Conservation (phyloP, 2,113 vertebrate species). For the Xiphophorus couchianus region DNA sequence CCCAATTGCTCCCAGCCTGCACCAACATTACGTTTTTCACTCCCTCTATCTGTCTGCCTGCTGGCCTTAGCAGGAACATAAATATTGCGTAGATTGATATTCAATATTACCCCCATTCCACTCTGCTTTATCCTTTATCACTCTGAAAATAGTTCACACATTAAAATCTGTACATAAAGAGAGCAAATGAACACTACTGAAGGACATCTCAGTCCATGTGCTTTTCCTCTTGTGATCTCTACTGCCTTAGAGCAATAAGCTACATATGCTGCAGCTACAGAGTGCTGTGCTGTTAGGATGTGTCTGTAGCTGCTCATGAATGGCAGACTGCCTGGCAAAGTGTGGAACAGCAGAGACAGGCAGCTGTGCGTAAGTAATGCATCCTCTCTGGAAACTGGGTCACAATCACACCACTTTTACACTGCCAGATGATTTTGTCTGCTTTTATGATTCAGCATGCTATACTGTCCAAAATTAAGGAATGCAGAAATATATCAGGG, state of each 20-base stretch:
- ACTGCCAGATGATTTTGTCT: slow-evolving; percentile 51
- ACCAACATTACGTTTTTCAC: background rate
- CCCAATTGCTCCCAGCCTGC: slow-evolving; percentile 6
- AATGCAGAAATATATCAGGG: background rate
- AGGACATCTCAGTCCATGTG: slow-evolving; percentile 9
- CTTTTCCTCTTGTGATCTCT: slow-evolving; percentile 13
- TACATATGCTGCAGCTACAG: slow-evolving; percentile 58
- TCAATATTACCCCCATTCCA: slow-evolving; percentile 1
- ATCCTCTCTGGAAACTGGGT: slow-evolving; percentile 69
- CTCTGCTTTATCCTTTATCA: slow-evolving; percentile 8
- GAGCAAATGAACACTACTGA: slow-evolving; percentile 12
- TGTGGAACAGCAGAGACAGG: slow-evolving; percentile 51
- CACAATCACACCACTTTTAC: slow-evolving; percentile 64
- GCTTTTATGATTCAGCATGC: slow-evolving; percentile 41
- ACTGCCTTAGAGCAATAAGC: slow-evolving; percentile 51
- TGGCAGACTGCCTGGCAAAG: slow-evolving; percentile 50
- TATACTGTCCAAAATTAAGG: slow-evolving; percentile 20
- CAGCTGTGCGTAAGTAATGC: slow-evolving; percentile 72
- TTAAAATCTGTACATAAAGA: slow-evolving; percentile 2
- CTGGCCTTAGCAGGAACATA: slow-evolving; percentile 40
- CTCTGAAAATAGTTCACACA: background rate
- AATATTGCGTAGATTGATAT: slow-evolving; percentile 14
- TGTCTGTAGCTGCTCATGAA: slow-evolving; percentile 33
- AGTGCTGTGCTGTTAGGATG: slow-evolving; percentile 19
- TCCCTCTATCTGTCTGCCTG: slow-evolving; percentile 33